Evolutionary conservation across 2,888 invertebrate species (phyloP).

Genomic region (Drepana falcataria): DNA sequence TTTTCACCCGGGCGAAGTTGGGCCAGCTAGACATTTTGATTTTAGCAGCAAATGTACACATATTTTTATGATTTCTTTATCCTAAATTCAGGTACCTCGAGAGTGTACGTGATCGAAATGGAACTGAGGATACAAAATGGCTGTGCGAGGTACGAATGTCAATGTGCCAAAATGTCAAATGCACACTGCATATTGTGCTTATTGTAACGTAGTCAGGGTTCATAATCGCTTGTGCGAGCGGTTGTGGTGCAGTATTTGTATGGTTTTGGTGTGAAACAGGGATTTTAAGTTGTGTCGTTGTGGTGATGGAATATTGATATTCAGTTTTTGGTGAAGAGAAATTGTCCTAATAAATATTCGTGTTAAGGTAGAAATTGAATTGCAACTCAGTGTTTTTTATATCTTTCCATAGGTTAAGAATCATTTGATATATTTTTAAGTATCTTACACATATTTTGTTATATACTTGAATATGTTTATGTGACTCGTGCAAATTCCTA

Average conservation of each 20-base stretch:
- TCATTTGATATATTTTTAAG: not conserved
- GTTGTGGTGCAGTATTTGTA: constrained; percentile 16
- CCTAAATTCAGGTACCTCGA: not conserved
- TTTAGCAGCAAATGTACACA: too few species aligned
- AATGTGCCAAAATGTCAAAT: constrained; percentile 35
- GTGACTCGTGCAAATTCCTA: not conserved
- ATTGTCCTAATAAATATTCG: not conserved
- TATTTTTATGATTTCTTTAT: too few species aligned
- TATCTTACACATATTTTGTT: not conserved
- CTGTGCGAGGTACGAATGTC: constrained; percentile 9
- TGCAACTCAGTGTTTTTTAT: not conserved
- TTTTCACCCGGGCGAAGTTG: too few species aligned
- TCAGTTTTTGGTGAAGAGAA: not conserved
- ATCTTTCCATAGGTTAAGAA: not conserved
- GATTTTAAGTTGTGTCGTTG: constrained; percentile 16
- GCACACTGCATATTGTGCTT: constrained; percentile 21
- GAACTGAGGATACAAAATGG: not conserved
- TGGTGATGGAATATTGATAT: constrained; percentile 13
- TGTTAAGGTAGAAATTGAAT: not conserved
- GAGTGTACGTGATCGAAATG: not conserved
- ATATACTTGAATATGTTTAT: not conserved
- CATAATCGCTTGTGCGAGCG: constrained; percentile 29
- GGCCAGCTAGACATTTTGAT: too few species aligned
- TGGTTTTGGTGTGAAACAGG: constrained; percentile 24
- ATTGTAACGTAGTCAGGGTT: constrained; percentile 34